phyloP scores from a whole-genome alignment of 2,888 invertebrate species.

The Clusia tigrina region DNA sequence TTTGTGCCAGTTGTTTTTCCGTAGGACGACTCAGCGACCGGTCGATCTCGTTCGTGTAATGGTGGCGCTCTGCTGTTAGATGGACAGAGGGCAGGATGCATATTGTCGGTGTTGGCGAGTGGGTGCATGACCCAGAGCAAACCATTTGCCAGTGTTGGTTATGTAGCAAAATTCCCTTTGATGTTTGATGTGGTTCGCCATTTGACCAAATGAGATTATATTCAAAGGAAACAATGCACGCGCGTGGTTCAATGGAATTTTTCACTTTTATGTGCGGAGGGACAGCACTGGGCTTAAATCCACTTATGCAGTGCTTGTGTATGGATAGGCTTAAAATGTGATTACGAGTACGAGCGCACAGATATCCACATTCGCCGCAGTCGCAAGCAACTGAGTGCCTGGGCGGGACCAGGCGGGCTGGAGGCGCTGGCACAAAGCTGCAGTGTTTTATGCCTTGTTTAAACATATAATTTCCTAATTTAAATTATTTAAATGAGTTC shows the following conservation, averaged over 20 bases:
- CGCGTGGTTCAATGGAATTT: conserved; percentile 25
- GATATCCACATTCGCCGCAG: neutral
- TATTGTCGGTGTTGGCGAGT: neutral
- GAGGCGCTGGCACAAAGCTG: too few relatives aligned
- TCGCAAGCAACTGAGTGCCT: neutral
- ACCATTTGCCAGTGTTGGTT: too few relatives aligned
- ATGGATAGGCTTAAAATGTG: neutral
- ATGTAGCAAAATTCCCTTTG: conserved; percentile 37
- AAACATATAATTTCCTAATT: too few relatives aligned
- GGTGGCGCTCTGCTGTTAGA: neutral
- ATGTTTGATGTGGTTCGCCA: conserved; percentile 43
- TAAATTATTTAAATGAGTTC: neutral
- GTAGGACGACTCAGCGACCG: neutral
- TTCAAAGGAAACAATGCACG: conserved; percentile 20
- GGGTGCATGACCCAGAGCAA: neutral
- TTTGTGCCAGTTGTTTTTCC: conserved; percentile 15
- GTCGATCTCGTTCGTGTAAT: neutral
- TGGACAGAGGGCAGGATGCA: neutral
- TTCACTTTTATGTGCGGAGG: neutral
- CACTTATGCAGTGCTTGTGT: neutral
- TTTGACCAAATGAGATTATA: conserved; percentile 42
- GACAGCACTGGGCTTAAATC: neutral
- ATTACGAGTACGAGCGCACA: neutral
- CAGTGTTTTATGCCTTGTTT: too few relatives aligned
- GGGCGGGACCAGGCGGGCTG: neutral